phyloP scores from a whole-genome alignment of 2,797 vertebrate genomes.

The Euphonia xanthogaster region DNA sequence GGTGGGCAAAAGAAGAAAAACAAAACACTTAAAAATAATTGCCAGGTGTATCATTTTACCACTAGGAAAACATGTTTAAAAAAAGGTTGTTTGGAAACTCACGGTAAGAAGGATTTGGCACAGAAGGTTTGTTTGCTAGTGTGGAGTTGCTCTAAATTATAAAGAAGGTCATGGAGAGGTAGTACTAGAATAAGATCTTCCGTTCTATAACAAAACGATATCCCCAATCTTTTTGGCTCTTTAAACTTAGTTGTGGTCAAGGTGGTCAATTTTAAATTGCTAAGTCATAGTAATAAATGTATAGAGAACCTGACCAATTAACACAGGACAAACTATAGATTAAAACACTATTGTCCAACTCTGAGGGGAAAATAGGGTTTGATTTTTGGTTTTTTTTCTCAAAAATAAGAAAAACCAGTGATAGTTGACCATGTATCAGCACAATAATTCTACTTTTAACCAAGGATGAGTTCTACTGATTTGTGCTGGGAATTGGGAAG shows the following conservation, averaged over 20 bases:
- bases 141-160: not conserved
- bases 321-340: not conserved
- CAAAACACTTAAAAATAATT: not conserved
- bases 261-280: not conserved
- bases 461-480: not conserved
- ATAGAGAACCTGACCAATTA: not conserved
- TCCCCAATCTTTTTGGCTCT: accelerated
- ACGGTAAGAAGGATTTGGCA: not conserved
- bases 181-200: not conserved
- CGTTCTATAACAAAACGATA: not conserved
- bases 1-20: not conserved
- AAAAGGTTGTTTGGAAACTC: not conserved
- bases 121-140: not conserved
- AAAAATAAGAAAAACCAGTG: not conserved
- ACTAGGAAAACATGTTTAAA: not conserved
- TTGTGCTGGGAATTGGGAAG: not conserved
- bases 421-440: not conserved
- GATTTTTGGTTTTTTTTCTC: not conserved
- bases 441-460: not conserved
- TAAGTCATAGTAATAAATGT: not conserved
- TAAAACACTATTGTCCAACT: not conserved
- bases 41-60: not conserved
- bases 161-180: not conserved
- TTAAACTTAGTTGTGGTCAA: not conserved
- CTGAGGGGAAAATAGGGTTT: not conserved